phyloP scores from a whole-genome alignment of 2,113 vertebrate species.

The Eurystomus gularis region DNA sequence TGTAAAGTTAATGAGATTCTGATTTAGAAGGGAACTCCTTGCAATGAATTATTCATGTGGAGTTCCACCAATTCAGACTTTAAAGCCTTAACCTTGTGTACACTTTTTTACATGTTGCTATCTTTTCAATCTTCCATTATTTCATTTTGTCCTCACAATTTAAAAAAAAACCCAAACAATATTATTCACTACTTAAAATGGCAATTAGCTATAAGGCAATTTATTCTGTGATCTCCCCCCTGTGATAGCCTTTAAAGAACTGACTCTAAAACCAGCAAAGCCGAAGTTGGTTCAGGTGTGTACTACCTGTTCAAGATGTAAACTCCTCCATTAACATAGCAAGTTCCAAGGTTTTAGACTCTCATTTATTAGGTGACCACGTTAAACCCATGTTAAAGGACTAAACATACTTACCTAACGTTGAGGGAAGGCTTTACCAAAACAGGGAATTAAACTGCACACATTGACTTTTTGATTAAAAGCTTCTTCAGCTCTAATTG shows the following conservation, averaged over 20 bases:
- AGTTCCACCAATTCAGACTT: not conserved
- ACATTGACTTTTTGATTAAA: not conserved
- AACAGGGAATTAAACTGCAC: not conserved
- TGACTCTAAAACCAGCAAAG: not conserved
- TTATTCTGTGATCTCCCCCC: not conserved
- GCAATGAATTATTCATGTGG: not conserved
- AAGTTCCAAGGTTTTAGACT: not conserved
- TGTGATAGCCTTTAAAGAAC: not conserved
- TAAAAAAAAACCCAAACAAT: not conserved
- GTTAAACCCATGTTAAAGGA: not conserved
- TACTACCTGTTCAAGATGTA: not conserved
- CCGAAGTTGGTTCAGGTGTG: not conserved
- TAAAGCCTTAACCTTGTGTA: not conserved
- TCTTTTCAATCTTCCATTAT: not conserved
- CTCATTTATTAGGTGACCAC: not conserved
- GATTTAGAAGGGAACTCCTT: not conserved
- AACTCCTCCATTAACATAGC: not conserved
- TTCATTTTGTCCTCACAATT: not conserved
- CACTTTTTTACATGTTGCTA: not conserved
- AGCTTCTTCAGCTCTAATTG: not conserved
- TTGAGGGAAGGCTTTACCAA: not conserved
- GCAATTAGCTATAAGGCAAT: not conserved
- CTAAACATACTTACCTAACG: not conserved
- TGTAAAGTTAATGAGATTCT: not conserved
- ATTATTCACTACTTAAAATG: not conserved